phyloP scores from a whole-genome alignment of 2,113 vertebrate genomes.

The Equus quagga region DNA sequence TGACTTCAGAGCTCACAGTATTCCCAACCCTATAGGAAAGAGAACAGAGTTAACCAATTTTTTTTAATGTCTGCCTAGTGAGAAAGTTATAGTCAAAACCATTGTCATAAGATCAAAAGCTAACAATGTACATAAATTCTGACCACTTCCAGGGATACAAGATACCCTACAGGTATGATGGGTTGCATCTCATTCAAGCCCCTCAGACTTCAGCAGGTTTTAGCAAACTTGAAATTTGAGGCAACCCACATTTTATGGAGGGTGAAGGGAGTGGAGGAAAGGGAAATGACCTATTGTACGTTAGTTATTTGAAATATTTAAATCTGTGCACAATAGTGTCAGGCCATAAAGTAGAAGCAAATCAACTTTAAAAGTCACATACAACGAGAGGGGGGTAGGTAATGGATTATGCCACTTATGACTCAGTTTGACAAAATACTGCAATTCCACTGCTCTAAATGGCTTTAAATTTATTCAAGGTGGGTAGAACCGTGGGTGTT shows the following conservation, averaged over 20 bases:
- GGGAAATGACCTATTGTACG: slow-evolving; percentile 53
- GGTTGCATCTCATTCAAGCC: slow-evolving; percentile 75
- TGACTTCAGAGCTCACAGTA: slow-evolving; percentile 50
- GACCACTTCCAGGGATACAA: slow-evolving; percentile 81
- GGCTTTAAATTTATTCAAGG: slow-evolving; percentile 76
- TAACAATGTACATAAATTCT: slow-evolving; percentile 74
- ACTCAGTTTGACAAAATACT: slow-evolving; percentile 77
- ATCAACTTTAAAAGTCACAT: slow-evolving; percentile 72
- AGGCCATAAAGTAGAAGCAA: slow-evolving; percentile 76
- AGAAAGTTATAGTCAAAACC: slow-evolving; percentile 77
- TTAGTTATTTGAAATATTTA: slow-evolving; percentile 75
- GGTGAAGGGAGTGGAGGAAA: neutral
- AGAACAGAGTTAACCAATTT: slow-evolving; percentile 80
- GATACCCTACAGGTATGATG: slow-evolving; percentile 80
- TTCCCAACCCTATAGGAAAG: slow-evolving; percentile 77
- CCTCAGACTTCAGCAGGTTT: slow-evolving; percentile 78
- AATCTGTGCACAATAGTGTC: slow-evolving; percentile 62
- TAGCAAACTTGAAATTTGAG: slow-evolving; percentile 77
- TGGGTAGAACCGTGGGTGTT: slow-evolving; percentile 50
- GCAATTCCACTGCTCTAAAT: slow-evolving; percentile 45
- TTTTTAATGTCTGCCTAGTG: slow-evolving; percentile 81
- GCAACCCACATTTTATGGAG: slow-evolving; percentile 60
- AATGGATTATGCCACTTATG: slow-evolving; percentile 73
- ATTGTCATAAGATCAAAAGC: slow-evolving; percentile 85
- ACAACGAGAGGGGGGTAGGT: neutral